Conservation (phyloP, 35 echinoderm and acorn worm genomes). For the Diadema setosum region DNA sequence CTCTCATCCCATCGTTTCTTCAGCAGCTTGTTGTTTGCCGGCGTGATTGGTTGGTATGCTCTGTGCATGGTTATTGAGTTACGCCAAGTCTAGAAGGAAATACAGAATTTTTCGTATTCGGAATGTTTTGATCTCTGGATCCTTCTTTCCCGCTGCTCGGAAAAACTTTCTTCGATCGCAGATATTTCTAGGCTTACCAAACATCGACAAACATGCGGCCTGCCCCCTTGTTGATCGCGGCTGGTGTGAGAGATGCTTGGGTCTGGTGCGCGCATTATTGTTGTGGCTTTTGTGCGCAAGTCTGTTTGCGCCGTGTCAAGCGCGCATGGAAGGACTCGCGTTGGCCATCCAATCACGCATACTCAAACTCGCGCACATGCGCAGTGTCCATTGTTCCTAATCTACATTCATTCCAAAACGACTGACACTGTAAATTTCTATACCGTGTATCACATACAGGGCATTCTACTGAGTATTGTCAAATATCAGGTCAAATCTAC, state of each 20-base stretch:
- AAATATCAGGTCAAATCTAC: background rate
- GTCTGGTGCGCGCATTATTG: background rate
- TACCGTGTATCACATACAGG: background rate
- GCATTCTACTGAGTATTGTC: background rate
- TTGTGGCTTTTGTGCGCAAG: background rate
- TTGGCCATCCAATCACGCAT: no score
- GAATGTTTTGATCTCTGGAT: no score
- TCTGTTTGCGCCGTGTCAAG: background rate
- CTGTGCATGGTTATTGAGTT: slow-evolving; percentile 54
- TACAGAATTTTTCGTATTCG: no score
- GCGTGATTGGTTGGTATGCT: slow-evolving; percentile 98
- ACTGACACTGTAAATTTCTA: background rate
- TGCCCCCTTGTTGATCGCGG: no score
- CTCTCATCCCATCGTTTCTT: slow-evolving; percentile 94
- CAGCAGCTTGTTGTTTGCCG: slow-evolving; percentile 96
- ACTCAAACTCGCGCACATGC: no score
- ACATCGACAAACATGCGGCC: no score
- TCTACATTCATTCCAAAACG: background rate
- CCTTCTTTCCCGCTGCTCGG: no score
- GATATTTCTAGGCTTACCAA: no score
- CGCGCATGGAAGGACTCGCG: no score
- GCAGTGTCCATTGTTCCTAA: background rate
- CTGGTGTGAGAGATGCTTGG: no score
- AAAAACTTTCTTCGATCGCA: no score
- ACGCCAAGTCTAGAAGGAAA: no score